Evolutionary conservation across 2,888 invertebrate genomes (phyloP).

Genomic region (Agrotis exclamationis): DNA sequence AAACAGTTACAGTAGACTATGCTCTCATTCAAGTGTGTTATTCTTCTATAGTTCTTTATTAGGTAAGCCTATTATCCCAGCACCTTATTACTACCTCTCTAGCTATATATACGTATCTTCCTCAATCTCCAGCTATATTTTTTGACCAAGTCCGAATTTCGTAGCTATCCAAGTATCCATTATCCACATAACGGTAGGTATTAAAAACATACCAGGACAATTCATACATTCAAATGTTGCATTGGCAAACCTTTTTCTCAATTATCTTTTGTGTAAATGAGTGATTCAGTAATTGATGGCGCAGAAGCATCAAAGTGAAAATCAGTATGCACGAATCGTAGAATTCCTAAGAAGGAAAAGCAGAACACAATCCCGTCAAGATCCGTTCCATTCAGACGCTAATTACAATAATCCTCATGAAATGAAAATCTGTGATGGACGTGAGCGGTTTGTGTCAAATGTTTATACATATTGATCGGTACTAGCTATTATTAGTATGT

Average conservation of each 20-base stretch:
- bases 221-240: background rate
- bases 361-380: constrained; percentile 29
- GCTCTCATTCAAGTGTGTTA: too few species aligned
- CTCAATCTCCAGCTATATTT: too few species aligned
- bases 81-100: too few species aligned
- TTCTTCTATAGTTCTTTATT: too few species aligned
- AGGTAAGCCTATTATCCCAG: too few species aligned
- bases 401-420: constrained; percentile 49
- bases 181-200: too few species aligned
- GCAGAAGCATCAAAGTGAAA: background rate
- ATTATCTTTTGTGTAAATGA: background rate
- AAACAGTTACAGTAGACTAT: background rate
- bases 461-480: constrained; percentile 62
- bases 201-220: background rate
- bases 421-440: constrained; percentile 44
- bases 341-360: background rate
- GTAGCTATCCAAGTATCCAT: too few species aligned
- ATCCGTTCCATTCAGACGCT: constrained; percentile 26
- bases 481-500: constrained; percentile 54
- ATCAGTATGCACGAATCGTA: constrained; percentile 19
- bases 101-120: too few species aligned
- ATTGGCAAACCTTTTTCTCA: background rate
- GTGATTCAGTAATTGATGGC: background rate
- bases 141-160: too few species aligned
- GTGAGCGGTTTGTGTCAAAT: constrained; percentile 46